phyloP scores from a whole-genome alignment of 2,888 invertebrate species.

The Tetragonisca angustula region DNA sequence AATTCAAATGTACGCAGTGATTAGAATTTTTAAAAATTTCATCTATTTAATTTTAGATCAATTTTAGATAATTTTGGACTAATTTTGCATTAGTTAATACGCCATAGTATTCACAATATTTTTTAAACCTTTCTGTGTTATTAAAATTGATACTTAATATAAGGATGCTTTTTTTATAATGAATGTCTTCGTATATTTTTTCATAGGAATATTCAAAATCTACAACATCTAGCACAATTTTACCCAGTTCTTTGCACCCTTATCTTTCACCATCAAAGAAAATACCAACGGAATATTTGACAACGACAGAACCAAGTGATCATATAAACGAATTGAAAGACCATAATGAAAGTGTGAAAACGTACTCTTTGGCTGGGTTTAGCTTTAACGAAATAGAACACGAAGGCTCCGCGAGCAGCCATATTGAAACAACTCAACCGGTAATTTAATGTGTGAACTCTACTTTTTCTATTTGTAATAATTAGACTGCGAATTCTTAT shows the following conservation, averaged over 20 bases:
- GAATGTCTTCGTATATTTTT: background rate
- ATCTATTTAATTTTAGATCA: background rate
- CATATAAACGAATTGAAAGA: constrained; percentile 41
- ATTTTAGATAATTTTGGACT: too few relatives aligned
- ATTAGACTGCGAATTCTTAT: background rate
- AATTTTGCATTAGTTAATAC: background rate
- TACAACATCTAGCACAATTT: constrained; percentile 73
- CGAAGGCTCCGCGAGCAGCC: constrained; percentile 71
- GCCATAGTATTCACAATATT: background rate
- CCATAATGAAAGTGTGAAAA: constrained; percentile 56
- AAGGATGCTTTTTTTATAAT: background rate
- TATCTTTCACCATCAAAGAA: constrained; percentile 88
- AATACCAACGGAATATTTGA: constrained; percentile 91
- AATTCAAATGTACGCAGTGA: background rate
- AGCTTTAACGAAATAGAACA: constrained; percentile 76
- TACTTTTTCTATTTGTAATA: background rate
- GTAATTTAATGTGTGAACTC: constrained; percentile 29
- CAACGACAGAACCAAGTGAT: constrained; percentile 84
- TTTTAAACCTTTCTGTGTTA: background rate
- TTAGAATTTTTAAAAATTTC: background rate
- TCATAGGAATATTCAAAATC: constrained; percentile 79
- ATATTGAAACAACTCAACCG: constrained; percentile 62
- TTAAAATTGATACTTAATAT: background rate
- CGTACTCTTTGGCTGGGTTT: constrained; percentile 70
- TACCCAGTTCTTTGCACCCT: constrained; percentile 77